These are phyloP conservation scores for Acanthiza pusilla DNA, from an alignment of 2,797 vertebrate genomes.

Conservation along the genomic window DNA sequence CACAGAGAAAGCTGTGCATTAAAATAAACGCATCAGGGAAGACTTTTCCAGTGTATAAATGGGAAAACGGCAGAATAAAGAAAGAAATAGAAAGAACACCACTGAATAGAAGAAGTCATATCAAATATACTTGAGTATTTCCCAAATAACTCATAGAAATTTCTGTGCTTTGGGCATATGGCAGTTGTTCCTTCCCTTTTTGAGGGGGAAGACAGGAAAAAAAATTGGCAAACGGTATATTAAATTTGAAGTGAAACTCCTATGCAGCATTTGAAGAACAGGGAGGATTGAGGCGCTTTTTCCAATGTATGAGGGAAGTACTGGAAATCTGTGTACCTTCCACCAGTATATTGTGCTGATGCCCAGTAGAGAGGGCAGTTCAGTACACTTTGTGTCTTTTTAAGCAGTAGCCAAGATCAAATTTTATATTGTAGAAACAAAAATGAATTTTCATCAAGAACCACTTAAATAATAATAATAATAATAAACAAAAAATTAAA, in stretches of 20 bases:
- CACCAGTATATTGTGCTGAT: not conserved
- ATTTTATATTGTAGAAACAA: not conserved
- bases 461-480: not conserved
- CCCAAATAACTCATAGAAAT: not conserved
- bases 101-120: not conserved
- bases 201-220: not conserved
- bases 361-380: not conserved
- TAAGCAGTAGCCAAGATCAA: not conserved
- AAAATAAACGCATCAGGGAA: not conserved
- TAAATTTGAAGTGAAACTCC: not conserved
- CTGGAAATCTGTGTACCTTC: not conserved
- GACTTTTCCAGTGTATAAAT: not conserved
- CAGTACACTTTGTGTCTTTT: accelerated
- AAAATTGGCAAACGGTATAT: accelerated
- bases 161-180: not conserved
- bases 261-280: not conserved
- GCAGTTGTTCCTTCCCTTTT: not conserved
- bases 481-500: too few species aligned
- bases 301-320: not conserved
- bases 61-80: not conserved
- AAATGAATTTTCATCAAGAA: not conserved
- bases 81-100: not conserved
- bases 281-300: not conserved
- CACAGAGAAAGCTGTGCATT: not conserved
- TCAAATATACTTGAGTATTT: not conserved